Base-by-base conservation (phyloP, 2,888 invertebrate genomes). In the Stramonita haemastoma region DNA sequence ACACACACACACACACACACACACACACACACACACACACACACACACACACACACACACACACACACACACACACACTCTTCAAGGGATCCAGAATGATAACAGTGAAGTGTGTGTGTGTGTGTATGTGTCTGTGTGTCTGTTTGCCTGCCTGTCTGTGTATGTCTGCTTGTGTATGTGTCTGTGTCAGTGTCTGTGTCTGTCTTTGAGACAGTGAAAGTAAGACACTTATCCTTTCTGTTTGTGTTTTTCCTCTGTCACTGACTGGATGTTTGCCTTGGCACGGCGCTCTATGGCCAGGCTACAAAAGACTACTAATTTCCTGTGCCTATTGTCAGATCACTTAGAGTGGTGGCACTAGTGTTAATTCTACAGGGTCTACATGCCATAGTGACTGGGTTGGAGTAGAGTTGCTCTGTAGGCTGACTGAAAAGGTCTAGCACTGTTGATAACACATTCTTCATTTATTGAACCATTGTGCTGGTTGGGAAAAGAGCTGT, bases 171-270 rank as follows among this genome's bases (percentile, higher is more conserved):
- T 77, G 29, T 77, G 29, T 77, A 29, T 32, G 29, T 83, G 83
- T 46, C 26, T 56, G n/a, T 83, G 83, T 83, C 19, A 66, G 86
- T 86, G 86, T 86, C 17, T 86, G 57, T 60, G 85, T 56, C 34
- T 88, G 46, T 57, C 29, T 81, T 57, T 73, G 56, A 56, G 15
- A 66, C 26, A 22, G 56, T 70, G 29, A 87, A 22, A 87, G 81
- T 15, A 29, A 79, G 56, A 77, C 66, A 66, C 17, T 66, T 22
- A 1, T 66, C 26, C 26, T 66, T 22, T 66, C 66, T 66, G 66
- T 66, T 66, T 66, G 17, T 26, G 66, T 66, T 66, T 66, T 66
- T 2, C 66, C 66, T 26, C 66, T 66, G 66, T 66, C 66, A 66
- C 26, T 2, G 13, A 46, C 46, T 46, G 46, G 46, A 46, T 46